A percentile compares a stretch with the other conserved stretches of the same genome.
Evolutionary conservation across 2,888 invertebrate species (phyloP).

Genomic region (Drosophila mayaguana): DNA sequence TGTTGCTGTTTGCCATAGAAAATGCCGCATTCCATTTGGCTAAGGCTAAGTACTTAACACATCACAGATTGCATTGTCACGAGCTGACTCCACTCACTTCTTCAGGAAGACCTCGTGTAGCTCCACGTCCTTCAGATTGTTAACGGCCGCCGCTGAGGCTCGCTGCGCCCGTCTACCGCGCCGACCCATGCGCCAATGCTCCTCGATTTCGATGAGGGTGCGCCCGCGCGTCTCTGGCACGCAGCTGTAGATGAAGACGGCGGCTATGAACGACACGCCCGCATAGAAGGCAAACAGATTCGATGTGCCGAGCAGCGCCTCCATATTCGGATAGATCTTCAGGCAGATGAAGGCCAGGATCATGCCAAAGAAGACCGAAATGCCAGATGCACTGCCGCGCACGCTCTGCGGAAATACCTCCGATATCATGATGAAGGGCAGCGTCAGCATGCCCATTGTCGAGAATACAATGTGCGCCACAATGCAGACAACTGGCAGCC

Average conservation of each 20-base stretch:
- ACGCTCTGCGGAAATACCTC: constrained; percentile 89
- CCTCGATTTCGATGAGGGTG: constrained; percentile 89
- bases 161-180: constrained; percentile 35
- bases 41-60: constrained; percentile 74
- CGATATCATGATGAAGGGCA: constrained; percentile 91
- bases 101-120: constrained; percentile 76
- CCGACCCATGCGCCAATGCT: constrained; percentile 82
- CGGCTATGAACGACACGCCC: constrained; percentile 87
- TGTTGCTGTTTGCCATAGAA: constrained; percentile 35
- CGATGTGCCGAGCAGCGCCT: constrained; percentile 87
- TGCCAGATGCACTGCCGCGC: constrained; percentile 89
- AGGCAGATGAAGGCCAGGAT: constrained; percentile 88
- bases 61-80: constrained; percentile 68
- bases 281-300: constrained; percentile 89
- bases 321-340: constrained; percentile 89
- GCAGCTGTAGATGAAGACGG: constrained; percentile 87
- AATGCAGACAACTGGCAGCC: constrained; percentile 81
- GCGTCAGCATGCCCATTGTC: constrained; percentile 86
- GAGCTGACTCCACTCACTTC: constrained; percentile 45
- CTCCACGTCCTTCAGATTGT: constrained; percentile 65
- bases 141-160: constrained; percentile 35
- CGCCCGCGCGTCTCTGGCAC: constrained; percentile 90
- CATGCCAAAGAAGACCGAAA: constrained; percentile 88
- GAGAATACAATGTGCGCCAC: constrained; percentile 86
- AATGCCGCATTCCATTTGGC: constrained; percentile 55